Percentiles rank a stretch among this genome's conserved stretches.
phyloP scores from a whole-genome alignment of 92 coral and sea anemone species.

The Siderastrea siderea region DNA sequence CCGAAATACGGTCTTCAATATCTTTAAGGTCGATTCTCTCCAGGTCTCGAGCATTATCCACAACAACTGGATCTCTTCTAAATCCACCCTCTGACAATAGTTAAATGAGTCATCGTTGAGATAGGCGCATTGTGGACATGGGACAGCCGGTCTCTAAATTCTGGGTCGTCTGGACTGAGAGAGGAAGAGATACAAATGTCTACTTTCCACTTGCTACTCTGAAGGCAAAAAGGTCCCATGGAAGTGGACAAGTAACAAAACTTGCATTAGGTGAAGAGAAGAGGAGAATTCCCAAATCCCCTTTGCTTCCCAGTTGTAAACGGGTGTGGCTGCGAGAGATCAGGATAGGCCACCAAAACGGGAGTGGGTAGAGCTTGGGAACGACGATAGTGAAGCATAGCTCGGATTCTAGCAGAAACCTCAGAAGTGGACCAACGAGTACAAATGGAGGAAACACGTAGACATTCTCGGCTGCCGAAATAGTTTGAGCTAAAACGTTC shows the following conservation, averaged over 20 bases:
- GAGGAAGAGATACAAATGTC: background rate
- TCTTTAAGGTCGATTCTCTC: background rate
- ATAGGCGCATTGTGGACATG: conserved; percentile 63
- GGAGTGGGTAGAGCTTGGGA: conserved; percentile 51
- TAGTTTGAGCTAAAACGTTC: conserved; percentile 59
- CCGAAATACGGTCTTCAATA: conserved; percentile 7
- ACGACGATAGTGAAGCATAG: conserved; percentile 44
- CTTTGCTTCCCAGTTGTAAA: conserved; percentile 58
- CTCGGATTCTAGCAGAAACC: conserved; percentile 19
- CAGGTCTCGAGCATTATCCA: background rate
- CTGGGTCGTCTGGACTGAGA: conserved; percentile 51
- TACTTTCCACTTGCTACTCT: conserved; percentile 20
- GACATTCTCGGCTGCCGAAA: conserved; percentile 43
- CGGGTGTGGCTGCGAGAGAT: conserved; percentile 22
- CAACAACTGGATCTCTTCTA: conserved; percentile 5
- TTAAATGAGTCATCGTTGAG: conserved; percentile 62
- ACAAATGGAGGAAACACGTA: conserved; percentile 74
- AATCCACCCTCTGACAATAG: conserved; percentile 68
- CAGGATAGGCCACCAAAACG: conserved; percentile 68
- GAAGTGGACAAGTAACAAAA: conserved; percentile 54
- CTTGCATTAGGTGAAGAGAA: conserved; percentile 32
- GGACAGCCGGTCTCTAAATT: conserved; percentile 67
- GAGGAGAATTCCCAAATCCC: conserved; percentile 29
- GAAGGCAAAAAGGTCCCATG: conserved; percentile 78
- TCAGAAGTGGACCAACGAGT: conserved; percentile 61